These are phyloP conservation scores for Montipora sp. DNA, from an alignment of 64 coral and sea anemone genomes.

Conservation along the genomic window DNA sequence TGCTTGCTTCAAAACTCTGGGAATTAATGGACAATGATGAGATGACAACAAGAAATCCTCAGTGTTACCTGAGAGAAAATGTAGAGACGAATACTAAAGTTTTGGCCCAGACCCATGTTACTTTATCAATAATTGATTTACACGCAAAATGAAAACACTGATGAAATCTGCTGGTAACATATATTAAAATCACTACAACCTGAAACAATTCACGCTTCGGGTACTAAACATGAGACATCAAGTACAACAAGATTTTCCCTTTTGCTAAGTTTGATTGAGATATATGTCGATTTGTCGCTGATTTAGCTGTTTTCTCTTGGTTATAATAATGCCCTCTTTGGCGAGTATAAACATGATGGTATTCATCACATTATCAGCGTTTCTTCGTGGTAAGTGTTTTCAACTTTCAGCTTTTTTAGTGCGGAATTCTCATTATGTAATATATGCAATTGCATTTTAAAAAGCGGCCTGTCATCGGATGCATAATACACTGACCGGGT, in stretches of 20 bases:
- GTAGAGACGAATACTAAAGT: too few species aligned
- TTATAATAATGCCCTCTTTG: background rate
- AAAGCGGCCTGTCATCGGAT: background rate
- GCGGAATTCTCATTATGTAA: background rate
- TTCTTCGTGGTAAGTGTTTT: background rate
- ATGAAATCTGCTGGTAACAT: background rate
- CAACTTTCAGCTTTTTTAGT: background rate
- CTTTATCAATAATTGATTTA: background rate
- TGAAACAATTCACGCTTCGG: background rate
- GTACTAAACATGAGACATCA: background rate
- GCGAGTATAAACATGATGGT: background rate
- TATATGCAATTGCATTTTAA: background rate
- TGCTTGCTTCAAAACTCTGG: too few species aligned
- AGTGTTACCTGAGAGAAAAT: too few species aligned
- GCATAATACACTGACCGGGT: background rate
- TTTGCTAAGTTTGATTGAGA: background rate
- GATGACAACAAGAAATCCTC: too few species aligned
- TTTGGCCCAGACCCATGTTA: background rate
- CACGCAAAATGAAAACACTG: background rate
- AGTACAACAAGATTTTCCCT: background rate
- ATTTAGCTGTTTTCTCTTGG: too few species aligned
- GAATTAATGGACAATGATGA: too few species aligned
- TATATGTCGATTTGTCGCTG: too few species aligned
- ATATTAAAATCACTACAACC: background rate
- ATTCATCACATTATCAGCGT: background rate